Conservation (phyloP, 2,888 invertebrate genomes). For the Eristalinus aeneus region DNA sequence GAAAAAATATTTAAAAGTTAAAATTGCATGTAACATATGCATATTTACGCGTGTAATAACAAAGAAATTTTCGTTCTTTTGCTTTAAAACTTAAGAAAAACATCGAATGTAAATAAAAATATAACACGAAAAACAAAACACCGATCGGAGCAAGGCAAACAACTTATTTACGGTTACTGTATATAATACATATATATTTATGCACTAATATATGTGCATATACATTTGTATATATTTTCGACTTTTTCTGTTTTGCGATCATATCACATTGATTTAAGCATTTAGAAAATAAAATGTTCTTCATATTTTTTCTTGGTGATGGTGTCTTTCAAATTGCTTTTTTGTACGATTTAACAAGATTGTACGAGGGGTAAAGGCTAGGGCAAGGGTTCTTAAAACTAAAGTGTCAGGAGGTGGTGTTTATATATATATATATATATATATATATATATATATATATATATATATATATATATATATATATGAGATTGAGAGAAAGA, state of each 20-base stretch:
- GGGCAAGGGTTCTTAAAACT: too few species aligned
- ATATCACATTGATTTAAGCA: not conserved
- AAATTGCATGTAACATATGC: constrained; percentile 6
- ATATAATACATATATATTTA: constrained; percentile 41
- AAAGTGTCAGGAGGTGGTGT: too few species aligned
- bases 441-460: too few species aligned
- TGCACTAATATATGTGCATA: not conserved
- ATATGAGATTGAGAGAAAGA: too few species aligned
- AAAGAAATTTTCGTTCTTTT: constrained; percentile 27
- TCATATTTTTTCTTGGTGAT: constrained; percentile 51
- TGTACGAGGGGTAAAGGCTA: not conserved
- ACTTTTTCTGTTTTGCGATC: constrained; percentile 21
- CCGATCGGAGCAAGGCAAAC: constrained; percentile 64
- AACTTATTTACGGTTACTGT: constrained; percentile 38
- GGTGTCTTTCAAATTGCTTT: constrained; percentile 57
- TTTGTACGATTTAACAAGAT: constrained; percentile 17
- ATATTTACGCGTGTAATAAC: constrained; percentile 18
- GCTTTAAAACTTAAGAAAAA: constrained; percentile 9
- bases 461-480: too few species aligned
- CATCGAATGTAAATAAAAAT: constrained; percentile 40
- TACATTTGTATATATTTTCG: constrained; percentile 49
- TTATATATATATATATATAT: too few species aligned
- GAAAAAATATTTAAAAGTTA: too few species aligned
- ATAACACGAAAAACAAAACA: constrained; percentile 49
- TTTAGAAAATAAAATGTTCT: constrained; percentile 2